Conservation (phyloP, 2,888 invertebrate species). For the Acanthosoma haemorrhoidale region DNA sequence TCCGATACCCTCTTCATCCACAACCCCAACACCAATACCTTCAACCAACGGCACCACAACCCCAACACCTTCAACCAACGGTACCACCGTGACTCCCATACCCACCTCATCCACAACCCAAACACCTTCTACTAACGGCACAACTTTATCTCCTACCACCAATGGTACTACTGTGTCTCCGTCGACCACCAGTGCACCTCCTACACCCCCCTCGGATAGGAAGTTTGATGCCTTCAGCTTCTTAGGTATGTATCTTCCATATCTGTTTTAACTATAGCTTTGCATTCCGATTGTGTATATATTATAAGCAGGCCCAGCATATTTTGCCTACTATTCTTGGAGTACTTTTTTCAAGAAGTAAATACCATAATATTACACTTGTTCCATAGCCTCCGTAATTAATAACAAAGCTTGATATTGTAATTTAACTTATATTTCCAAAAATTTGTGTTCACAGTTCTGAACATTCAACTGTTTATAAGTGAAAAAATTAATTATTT, state of each 20-base stretch:
- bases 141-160: constrained; percentile 41
- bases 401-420: too few relatives aligned
- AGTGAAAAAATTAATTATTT: too few relatives aligned
- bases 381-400: too few relatives aligned
- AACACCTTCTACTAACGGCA: constrained; percentile 25
- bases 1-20: too few relatives aligned
- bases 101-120: constrained; percentile 28
- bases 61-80: constrained; percentile 31
- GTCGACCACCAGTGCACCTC: constrained; percentile 40
- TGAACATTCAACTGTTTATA: too few relatives aligned
- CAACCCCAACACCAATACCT: constrained; percentile 37
- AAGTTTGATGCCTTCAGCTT: constrained; percentile 73
- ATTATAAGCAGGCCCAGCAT: too few relatives aligned
- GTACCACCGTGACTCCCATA: constrained; percentile 28
- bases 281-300: too few relatives aligned
- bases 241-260: constrained; percentile 47
- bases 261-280: neutral
- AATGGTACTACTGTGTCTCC: constrained; percentile 44
- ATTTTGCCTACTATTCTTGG: too few relatives aligned
- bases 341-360: too few relatives aligned
- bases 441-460: too few relatives aligned
- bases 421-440: too few relatives aligned
- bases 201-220: constrained; percentile 44
- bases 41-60: constrained; percentile 33
- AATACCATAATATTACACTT: neutral